phyloP scores from a whole-genome alignment of 2,797 vertebrate species.

The Protosalanx chinensis region DNA sequence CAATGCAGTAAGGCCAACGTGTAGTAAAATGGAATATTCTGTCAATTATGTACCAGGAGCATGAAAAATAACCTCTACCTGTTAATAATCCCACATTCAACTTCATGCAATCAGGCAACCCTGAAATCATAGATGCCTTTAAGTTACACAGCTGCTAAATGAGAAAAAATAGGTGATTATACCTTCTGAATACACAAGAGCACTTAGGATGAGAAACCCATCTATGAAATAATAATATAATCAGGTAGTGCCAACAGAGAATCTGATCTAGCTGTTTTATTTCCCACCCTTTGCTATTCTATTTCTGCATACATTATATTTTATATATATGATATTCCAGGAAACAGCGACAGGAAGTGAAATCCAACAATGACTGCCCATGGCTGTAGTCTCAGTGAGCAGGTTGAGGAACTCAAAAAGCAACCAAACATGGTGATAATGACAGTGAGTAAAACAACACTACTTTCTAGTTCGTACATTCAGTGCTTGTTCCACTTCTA shows the following conservation, averaged over 20 bases:
- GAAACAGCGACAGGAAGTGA: not conserved
- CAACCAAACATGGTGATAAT: not conserved
- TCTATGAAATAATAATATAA: not conserved
- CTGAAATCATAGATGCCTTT: not conserved
- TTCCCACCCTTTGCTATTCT: not conserved
- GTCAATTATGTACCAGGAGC: too few species aligned
- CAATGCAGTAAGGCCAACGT: too few species aligned
- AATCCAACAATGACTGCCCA: too few species aligned
- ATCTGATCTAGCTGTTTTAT: not conserved
- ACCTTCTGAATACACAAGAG: not conserved
- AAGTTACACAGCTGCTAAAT: not conserved
- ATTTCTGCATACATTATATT: not conserved
- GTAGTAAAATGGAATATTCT: too few species aligned
- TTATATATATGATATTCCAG: not conserved
- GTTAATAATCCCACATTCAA: too few species aligned
- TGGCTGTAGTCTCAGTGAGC: not conserved
- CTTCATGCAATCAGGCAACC: too few species aligned
- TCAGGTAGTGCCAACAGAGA: not conserved
- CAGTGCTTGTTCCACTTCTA: too few species aligned
- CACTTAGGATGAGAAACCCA: not conserved
- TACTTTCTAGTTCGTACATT: too few species aligned
- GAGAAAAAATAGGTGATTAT: not conserved
- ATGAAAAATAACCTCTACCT: too few species aligned
- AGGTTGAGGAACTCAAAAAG: not conserved
- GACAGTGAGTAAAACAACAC: too few species aligned